Evolutionary conservation across 2,888 invertebrate species (phyloP), one percentile per base, ranked within the genome.

Genomic region (Gerosis bhagava): DNA sequence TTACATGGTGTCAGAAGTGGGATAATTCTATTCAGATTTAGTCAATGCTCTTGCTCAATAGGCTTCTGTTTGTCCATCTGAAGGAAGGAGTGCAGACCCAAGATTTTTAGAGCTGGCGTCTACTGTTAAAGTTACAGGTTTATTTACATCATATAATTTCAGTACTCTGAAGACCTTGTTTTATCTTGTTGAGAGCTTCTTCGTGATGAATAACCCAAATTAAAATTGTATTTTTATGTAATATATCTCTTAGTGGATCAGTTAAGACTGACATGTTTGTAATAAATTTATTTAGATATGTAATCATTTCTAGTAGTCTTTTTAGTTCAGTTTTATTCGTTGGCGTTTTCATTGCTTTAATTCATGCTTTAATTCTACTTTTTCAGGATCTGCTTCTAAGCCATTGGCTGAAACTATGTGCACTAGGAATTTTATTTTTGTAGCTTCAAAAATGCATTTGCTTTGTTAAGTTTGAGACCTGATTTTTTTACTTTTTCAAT

Each of bases 301-400:
- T 51, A 21, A 51, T 34, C 52, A 52, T 52, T 1, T 46, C 49
- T 15, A 52, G 36, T 35, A 51, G 41, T 43, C 49, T 43, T 22
- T 54, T 46, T 25, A 54, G 28, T 17, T 51, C 46, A 26, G 44
- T 45, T 51, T 51, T 47, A 24, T 55, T 53, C 26, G 40, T 49
- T 29, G 55, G 55, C 31, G 44, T 47, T 29, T 43, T 50, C 50
- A 51, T 53, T 13, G 37, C 44, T 19, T 47, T 40, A 28, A 51
- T 53, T 0, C n/a, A n/a, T n/a, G n/a, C n/a, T n/a, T n/a, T n/a
- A 53, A 51, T 50, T 51, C 40, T 3, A 56, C 47, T 44, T 56
- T 56, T 2, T 53, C 50, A 16, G 49, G 53, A 15, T 56, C 51
- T 47, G 47, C 51, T 49, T 53, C 45, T 48, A 53, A 6, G 26